Conservation (phyloP, 2,888 invertebrate genomes). For the Xylota segnis region DNA sequence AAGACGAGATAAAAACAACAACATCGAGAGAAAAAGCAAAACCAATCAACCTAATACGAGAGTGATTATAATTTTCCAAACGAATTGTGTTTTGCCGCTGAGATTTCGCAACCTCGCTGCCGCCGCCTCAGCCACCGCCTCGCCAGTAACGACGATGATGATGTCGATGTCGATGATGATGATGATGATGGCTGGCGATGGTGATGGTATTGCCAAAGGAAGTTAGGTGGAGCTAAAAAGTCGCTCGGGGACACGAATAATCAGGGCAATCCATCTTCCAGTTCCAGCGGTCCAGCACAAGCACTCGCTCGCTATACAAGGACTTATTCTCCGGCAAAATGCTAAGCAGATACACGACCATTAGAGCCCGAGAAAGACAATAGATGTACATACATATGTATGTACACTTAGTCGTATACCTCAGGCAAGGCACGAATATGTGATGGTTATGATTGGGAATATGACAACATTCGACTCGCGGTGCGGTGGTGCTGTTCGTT, state of each 20-base stretch:
- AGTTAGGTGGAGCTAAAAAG: slow-evolving; percentile 70
- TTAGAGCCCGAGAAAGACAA: slow-evolving; percentile 23
- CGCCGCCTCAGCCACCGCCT: neutral
- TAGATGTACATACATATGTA: slow-evolving; percentile 24
- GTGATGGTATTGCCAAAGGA: slow-evolving; percentile 57
- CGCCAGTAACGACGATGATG: slow-evolving; percentile 1
- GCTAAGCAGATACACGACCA: slow-evolving; percentile 46
- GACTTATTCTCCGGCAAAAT: slow-evolving; percentile 55
- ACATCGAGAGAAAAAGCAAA: slow-evolving; percentile 63
- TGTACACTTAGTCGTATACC: neutral
- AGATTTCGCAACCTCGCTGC: slow-evolving; percentile 53
- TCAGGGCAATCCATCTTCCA: slow-evolving; percentile 75
- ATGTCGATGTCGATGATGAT: slow-evolving; percentile 42
- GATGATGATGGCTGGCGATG: slow-evolving; percentile 35
- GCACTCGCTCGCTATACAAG: slow-evolving; percentile 64
- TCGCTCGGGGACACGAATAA: slow-evolving; percentile 70
- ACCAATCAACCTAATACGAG: slow-evolving; percentile 77
- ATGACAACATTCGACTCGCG: slow-evolving; percentile 58
- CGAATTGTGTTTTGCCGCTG: slow-evolving; percentile 65
- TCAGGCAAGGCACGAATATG: slow-evolving; percentile 52
- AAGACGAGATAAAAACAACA: slow-evolving; percentile 9
- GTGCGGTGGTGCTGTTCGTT: slow-evolving; percentile 30
- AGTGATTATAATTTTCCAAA: slow-evolving; percentile 76
- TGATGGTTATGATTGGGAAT: slow-evolving; percentile 74
- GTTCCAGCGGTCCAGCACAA: slow-evolving; percentile 58